A percentile compares a stretch with the other conserved stretches of the same genome.
Evolutionary conservation across 2,797 vertebrate genomes (phyloP).

Genomic region (Sebastolobus alascanus): DNA sequence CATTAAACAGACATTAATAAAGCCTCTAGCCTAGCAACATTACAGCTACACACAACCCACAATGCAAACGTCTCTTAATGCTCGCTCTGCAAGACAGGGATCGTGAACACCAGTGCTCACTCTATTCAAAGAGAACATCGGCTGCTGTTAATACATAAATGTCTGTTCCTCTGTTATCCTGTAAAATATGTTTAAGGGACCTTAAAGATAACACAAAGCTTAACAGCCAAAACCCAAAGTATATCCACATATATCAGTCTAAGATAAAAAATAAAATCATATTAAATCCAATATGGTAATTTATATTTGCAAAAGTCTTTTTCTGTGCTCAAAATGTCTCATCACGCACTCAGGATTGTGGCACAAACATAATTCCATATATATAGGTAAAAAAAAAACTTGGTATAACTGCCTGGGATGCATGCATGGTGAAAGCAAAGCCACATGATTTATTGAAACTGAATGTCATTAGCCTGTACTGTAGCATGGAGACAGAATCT

Average conservation of each 20-base stretch:
- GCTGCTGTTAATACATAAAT: neutral
- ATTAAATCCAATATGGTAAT: neutral
- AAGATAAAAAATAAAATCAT: neutral
- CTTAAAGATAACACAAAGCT: neutral
- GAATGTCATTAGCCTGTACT: conserved; percentile 19
- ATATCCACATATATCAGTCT: neutral
- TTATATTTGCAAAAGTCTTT: conserved; percentile 5
- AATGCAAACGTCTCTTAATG: neutral
- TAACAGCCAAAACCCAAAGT: neutral
- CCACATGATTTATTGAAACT: conserved; percentile 40
- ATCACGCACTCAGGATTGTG: neutral
- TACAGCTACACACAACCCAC: neutral
- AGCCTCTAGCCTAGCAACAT: neutral
- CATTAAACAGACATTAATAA: neutral
- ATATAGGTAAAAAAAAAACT: neutral
- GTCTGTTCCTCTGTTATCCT: neutral
- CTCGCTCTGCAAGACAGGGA: neutral
- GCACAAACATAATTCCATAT: conserved; percentile 1
- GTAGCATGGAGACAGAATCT: conserved; percentile 7
- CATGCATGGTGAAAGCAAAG: conserved; percentile 27
- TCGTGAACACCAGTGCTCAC: neutral
- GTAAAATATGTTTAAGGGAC: neutral
- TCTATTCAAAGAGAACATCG: neutral
- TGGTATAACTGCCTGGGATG: neutral
- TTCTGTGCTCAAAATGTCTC: conserved; percentile 15